Conservation (phyloP, 2,888 invertebrate genomes). For the Eupithecia vulgata region DNA sequence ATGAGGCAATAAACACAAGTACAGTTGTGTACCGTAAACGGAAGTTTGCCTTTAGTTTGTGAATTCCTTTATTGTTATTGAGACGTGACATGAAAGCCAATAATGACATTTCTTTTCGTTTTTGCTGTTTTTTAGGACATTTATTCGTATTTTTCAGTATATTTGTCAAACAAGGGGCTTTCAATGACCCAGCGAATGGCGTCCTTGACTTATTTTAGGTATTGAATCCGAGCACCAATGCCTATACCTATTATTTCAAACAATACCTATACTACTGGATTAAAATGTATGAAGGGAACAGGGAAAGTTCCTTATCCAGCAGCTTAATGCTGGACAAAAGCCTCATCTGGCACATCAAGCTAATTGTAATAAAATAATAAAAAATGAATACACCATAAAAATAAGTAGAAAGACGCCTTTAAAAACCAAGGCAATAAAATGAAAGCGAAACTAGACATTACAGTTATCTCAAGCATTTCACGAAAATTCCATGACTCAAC, state of each 20-base stretch:
- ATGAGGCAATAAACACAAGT: slow-evolving; percentile 27
- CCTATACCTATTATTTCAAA: not conserved
- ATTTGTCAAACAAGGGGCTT: not conserved
- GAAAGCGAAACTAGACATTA: not conserved
- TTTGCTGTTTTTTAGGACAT: slow-evolving; percentile 19
- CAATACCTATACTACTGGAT: not conserved
- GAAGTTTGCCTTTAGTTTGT: slow-evolving; percentile 36
- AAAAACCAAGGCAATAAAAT: not conserved
- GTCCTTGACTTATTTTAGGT: not conserved
- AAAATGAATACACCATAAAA: not conserved
- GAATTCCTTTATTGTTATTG: slow-evolving; percentile 43
- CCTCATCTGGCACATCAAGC: not conserved
- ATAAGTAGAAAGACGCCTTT: not conserved
- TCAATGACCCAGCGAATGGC: not conserved
- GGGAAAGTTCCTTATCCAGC: not conserved
- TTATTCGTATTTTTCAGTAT: not conserved
- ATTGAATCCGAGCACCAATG: not conserved
- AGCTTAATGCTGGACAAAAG: not conserved
- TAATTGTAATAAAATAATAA: not conserved
- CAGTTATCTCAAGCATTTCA: not conserved
- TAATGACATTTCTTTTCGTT: slow-evolving; percentile 26
- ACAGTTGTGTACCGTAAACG: slow-evolving; percentile 30
- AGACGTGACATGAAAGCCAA: slow-evolving; percentile 38
- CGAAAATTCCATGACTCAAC: slow-evolving; percentile 3
- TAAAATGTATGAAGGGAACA: not conserved